Conservation (phyloP, 2,888 invertebrate genomes). For the Mesorhabditis belari region DNA sequence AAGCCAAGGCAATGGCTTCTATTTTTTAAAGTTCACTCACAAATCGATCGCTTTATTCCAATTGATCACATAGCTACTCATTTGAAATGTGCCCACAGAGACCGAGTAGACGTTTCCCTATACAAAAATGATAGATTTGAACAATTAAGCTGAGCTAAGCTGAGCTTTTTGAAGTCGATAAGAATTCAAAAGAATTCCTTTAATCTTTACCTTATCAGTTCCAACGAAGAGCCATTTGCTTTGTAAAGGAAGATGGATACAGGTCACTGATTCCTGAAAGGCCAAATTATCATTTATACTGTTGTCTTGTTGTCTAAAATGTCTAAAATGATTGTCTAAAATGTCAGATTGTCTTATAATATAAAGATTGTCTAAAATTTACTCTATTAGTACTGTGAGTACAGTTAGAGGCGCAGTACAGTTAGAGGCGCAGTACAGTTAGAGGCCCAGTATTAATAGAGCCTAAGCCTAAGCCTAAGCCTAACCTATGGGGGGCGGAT, state of each 20-base stretch:
- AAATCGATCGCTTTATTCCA: slow-evolving; percentile 99
- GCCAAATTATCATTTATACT: no score
- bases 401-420: no score
- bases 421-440: no score
- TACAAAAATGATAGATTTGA: neutral
- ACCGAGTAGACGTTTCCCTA: slow-evolving; percentile 95
- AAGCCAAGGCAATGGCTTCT: no score
- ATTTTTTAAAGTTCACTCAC: slow-evolving; percentile 64
- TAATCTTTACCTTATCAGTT: slow-evolving; percentile 64
- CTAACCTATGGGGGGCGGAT: no score
- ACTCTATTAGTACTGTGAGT: no score
- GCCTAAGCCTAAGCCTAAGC: no score
- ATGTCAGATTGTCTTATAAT: no score
- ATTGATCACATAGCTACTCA: slow-evolving; percentile 97
- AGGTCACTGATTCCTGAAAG: slow-evolving; percentile 77
- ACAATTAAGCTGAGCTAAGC: neutral
- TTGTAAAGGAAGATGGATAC: slow-evolving; percentile 86
- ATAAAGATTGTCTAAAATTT: no score
- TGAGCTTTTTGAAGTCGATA: neutral
- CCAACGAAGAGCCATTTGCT: slow-evolving; percentile 98
- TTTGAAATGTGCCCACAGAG: slow-evolving; percentile 86
- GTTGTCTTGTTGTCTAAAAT: no score
- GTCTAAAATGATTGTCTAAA: no score
- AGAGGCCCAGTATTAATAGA: no score
- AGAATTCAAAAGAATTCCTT: neutral